Percentiles rank a stretch among this genome's conserved stretches.
Conservation (phyloP, 2,888 invertebrate genomes). For the Polietes domitor region DNA sequence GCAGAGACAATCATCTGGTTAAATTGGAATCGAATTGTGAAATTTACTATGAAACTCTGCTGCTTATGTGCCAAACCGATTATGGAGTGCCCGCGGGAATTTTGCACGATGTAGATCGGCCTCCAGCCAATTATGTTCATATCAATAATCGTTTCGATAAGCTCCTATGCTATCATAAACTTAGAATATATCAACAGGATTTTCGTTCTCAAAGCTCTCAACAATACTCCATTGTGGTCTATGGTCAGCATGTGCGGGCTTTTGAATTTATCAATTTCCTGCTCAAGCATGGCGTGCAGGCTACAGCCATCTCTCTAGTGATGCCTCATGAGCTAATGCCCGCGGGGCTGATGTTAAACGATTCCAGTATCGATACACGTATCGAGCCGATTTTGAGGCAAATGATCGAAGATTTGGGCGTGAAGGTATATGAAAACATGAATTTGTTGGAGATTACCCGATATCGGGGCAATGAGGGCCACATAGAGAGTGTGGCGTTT, state of each 20-base stretch:
- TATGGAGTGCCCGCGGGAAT: slow-evolving; percentile 64
- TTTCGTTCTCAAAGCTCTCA: not conserved
- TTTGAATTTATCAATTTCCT: slow-evolving; percentile 75
- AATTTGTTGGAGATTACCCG: slow-evolving; percentile 60
- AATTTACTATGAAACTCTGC: slow-evolving; percentile 72
- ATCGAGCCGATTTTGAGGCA: slow-evolving; percentile 69
- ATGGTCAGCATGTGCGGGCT: slow-evolving; percentile 70
- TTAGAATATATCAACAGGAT: slow-evolving; percentile 61
- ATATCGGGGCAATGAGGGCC: slow-evolving; percentile 42
- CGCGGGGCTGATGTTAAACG: slow-evolving; percentile 59
- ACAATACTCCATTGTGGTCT: slow-evolving; percentile 70
- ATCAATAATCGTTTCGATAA: slow-evolving; percentile 75
- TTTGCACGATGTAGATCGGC: not conserved
- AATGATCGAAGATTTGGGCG: slow-evolving; percentile 71
- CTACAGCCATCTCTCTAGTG: slow-evolving; percentile 69
- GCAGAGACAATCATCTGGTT: slow-evolving; percentile 68
- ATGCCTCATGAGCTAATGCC: slow-evolving; percentile 63
- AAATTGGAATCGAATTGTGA: slow-evolving; percentile 69
- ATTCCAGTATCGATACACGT: slow-evolving; percentile 69
- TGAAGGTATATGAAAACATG: slow-evolving; percentile 65
- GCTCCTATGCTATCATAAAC: slow-evolving; percentile 74
- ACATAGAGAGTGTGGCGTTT: slow-evolving; percentile 69
- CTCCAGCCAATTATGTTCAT: slow-evolving; percentile 73
- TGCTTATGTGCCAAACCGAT: slow-evolving; percentile 69
- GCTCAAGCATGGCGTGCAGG: slow-evolving; percentile 69